A percentile compares a stretch with the other conserved stretches of the same genome.
Conservation (phyloP, 2,888 invertebrate genomes). For the Arenicola marina region DNA sequence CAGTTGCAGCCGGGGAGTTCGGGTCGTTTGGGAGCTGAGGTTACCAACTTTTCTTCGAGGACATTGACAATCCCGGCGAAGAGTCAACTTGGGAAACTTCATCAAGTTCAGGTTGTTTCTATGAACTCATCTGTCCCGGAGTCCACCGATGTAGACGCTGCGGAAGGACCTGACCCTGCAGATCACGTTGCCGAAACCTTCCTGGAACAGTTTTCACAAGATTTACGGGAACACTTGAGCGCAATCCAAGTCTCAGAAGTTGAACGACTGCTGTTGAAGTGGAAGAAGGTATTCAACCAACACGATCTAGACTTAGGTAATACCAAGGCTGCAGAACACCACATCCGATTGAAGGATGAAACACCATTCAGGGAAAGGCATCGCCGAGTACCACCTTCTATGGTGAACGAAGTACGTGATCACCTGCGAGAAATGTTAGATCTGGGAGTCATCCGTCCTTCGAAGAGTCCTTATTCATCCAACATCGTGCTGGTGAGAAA, state of each 20-base stretch:
- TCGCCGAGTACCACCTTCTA: not conserved
- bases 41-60: too few species aligned
- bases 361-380: not conserved
- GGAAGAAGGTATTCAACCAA: not conserved
- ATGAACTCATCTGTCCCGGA: too few species aligned
- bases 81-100: too few species aligned
- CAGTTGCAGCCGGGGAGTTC: too few species aligned
- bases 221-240: too few species aligned
- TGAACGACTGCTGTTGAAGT: not conserved
- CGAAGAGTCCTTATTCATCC: not conserved
- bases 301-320: not conserved
- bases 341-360: not conserved
- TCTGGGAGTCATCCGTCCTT: not conserved
- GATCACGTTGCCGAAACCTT: too few species aligned
- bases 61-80: too few species aligned
- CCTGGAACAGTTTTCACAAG: too few species aligned
- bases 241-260: not conserved
- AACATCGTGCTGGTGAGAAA: conserved; percentile 1
- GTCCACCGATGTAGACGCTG: too few species aligned
- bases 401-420: not conserved
- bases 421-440: not conserved
- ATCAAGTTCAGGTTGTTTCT: too few species aligned
- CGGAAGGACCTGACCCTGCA: too few species aligned
- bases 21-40: too few species aligned
- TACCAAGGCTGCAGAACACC: not conserved